These are phyloP conservation scores for Ptychoptera contaminata DNA, from an alignment of 2,888 invertebrate genomes.

Conservation along the genomic window DNA sequence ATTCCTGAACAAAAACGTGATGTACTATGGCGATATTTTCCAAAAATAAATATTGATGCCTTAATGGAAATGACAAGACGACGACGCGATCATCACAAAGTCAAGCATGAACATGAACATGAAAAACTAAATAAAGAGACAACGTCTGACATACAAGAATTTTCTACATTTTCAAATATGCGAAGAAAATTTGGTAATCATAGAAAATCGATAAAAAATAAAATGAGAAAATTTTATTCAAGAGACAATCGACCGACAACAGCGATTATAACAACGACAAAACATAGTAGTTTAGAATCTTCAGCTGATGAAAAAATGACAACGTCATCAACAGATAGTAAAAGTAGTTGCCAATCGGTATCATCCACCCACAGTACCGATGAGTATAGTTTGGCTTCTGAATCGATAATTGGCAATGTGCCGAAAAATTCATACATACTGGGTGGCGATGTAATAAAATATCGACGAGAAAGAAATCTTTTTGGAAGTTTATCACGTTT, in stretches of 20 bases:
- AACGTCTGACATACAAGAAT: background rate
- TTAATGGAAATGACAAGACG: slow-evolving; percentile 15
- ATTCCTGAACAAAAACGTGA: slow-evolving; percentile 9
- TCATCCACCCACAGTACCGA: too few species aligned
- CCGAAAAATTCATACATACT: slow-evolving; percentile 5
- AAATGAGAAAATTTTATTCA: slow-evolving; percentile 18
- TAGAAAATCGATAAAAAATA: slow-evolving; percentile 19
- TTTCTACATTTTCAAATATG: slow-evolving; percentile 17
- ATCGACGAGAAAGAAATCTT: slow-evolving; percentile 12
- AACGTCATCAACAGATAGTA: too few species aligned
- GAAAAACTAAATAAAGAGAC: background rate
- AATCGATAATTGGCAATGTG: too few species aligned
- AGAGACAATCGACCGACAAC: slow-evolving; percentile 4
- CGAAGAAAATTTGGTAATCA: slow-evolving; percentile 18
- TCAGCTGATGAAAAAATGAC: too few species aligned
- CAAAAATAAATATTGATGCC: slow-evolving; percentile 17
- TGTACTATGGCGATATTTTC: slow-evolving; percentile 18
- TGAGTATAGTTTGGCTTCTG: too few species aligned
- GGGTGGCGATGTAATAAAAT: slow-evolving; percentile 8
- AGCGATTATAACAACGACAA: too few species aligned
- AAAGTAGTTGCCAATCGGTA: too few species aligned
- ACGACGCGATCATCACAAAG: background rate
- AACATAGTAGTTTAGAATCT: too few species aligned
- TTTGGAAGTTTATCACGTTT: slow-evolving; percentile 17
- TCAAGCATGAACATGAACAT: background rate